phyloP scores from a whole-genome alignment of 2,888 invertebrate genomes.

The Notocelia uddmanniana region DNA sequence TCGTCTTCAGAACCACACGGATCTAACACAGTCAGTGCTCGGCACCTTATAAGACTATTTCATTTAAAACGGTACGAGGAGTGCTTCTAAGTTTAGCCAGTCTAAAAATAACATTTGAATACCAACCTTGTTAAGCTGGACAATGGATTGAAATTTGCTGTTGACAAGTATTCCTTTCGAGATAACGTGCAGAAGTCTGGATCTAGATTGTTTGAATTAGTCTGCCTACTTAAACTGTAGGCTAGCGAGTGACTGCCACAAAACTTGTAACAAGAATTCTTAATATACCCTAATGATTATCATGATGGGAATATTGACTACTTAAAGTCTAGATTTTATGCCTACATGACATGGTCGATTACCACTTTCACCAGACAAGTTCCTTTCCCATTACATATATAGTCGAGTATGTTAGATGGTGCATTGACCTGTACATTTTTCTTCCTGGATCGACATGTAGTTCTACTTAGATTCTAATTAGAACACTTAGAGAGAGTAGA shows the following conservation, averaged over 20 bases:
- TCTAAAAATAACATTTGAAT: slow-evolving; percentile 27
- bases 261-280: neutral
- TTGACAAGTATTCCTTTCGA: neutral
- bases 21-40: neutral
- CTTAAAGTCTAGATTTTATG: too few species aligned
- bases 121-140: slow-evolving; percentile 11
- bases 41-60: neutral
- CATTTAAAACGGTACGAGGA: neutral
- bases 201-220: slow-evolving; percentile 21
- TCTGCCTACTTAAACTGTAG: neutral
- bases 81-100: slow-evolving; percentile 36
- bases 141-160: slow-evolving; percentile 3
- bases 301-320: too few species aligned
- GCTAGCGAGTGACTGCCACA: neutral
- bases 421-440: too few species aligned
- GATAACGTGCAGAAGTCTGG: slow-evolving; percentile 3
- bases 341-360: too few species aligned
- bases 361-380: too few species aligned
- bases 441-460: too few species aligned
- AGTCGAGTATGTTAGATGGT: too few species aligned
- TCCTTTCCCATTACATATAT: too few species aligned
- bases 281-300: too few species aligned
- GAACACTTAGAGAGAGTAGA: too few species aligned
- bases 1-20: neutral
- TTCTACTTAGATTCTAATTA: too few species aligned